Conservation (phyloP, 2,797 vertebrate species). For the Balearica regulorum region DNA sequence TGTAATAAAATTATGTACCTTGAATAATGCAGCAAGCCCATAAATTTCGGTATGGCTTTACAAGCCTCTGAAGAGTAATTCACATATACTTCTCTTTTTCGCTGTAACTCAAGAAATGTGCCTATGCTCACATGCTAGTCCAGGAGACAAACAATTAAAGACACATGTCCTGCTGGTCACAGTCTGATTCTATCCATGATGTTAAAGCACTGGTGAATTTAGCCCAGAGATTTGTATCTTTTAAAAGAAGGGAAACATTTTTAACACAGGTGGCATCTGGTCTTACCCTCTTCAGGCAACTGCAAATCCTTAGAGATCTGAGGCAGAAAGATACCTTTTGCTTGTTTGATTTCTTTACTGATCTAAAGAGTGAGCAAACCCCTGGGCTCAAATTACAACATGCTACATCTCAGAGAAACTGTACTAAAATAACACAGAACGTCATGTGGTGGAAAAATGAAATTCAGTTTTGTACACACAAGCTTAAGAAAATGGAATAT, state of each 20-base stretch:
- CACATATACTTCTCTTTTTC: background rate
- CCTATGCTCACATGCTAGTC: background rate
- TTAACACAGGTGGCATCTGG: background rate
- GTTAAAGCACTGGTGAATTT: background rate
- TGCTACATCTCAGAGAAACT: background rate
- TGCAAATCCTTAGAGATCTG: background rate
- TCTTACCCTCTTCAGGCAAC: background rate
- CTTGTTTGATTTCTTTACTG: background rate
- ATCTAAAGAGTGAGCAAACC: background rate
- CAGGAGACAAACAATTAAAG: background rate
- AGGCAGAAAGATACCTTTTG: background rate
- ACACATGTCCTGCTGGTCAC: background rate
- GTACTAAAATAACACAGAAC: background rate
- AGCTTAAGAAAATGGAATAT: background rate
- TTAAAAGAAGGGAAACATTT: background rate
- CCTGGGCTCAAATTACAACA: background rate
- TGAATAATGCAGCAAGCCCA: slow-evolving; percentile 17
- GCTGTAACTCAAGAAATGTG: background rate
- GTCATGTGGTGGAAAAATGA: background rate
- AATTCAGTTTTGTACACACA: background rate
- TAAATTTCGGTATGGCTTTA: background rate
- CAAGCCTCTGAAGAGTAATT: background rate
- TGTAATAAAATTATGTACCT: slow-evolving; percentile 24
- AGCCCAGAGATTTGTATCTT: background rate
- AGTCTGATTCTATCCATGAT: background rate